A percentile compares a stretch with the other conserved stretches of the same genome.
phyloP scores from a whole-genome alignment of 2,888 invertebrate species.

The Phasia obesa region DNA sequence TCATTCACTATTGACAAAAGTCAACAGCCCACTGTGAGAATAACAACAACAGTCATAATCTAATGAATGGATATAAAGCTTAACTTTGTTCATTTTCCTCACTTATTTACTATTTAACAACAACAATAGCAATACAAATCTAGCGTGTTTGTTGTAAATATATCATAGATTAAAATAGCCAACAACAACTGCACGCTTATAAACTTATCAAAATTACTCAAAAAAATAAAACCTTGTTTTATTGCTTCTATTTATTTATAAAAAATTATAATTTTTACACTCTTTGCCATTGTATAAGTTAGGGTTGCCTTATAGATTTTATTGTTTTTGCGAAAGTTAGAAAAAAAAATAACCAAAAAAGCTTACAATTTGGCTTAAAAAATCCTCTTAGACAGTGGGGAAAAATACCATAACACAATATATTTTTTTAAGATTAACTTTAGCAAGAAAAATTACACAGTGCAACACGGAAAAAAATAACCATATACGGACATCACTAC shows the following conservation, averaged over 20 bases:
- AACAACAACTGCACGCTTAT: background rate
- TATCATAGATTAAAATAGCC: background rate
- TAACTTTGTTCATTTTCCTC: background rate
- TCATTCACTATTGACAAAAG: conserved; percentile 61
- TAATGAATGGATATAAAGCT: conserved; percentile 12
- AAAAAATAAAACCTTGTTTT: background rate
- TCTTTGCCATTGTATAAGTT: no score
- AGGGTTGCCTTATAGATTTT: no score
- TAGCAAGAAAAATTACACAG: no score
- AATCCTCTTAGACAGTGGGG: no score
- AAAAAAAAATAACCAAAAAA: no score
- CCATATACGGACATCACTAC: no score
- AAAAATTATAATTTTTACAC: no score
- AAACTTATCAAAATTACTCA: background rate
- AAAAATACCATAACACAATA: no score
- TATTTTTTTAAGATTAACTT: no score
- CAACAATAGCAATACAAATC: background rate
- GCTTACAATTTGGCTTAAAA: no score
- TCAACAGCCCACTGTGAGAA: conserved; percentile 39
- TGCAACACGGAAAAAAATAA: no score
- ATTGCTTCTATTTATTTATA: background rate
- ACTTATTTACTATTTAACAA: background rate
- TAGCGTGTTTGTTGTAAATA: background rate
- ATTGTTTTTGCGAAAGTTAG: no score
- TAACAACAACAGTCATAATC: background rate